These are phyloP conservation scores for Cryptus armator DNA, from an alignment of 2,888 invertebrate genomes.

Conservation along the genomic window DNA sequence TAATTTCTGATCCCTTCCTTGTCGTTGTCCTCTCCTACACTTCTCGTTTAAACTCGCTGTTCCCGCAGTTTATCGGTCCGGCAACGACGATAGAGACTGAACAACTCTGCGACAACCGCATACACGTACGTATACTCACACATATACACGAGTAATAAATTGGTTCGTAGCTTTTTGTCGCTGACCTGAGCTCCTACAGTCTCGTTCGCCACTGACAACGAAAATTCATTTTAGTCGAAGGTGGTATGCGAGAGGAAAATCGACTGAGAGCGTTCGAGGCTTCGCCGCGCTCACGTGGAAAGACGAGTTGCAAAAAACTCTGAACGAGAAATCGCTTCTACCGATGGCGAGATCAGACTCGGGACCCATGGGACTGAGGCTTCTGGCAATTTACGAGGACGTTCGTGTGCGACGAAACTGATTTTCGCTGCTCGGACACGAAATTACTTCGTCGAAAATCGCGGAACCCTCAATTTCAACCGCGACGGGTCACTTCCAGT, in stretches of 20 bases:
- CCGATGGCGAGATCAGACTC: constrained; percentile 51
- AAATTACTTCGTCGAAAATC: constrained; percentile 46
- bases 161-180: constrained; percentile 38
- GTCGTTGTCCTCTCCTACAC: too few relatives aligned
- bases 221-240: constrained; percentile 44
- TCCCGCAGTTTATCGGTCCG: not conserved
- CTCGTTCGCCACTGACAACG: constrained; percentile 50
- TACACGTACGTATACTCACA: not conserved
- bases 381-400: constrained; percentile 62
- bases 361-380: constrained; percentile 43
- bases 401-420: constrained; percentile 62
- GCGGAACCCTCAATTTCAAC: constrained; percentile 31
- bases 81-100: not conserved
- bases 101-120: constrained; percentile 40
- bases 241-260: constrained; percentile 53
- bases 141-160: constrained; percentile 39
- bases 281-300: constrained; percentile 38
- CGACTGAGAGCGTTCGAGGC: constrained; percentile 30
- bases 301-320: constrained; percentile 39
- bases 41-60: not conserved
- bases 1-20: too few relatives aligned
- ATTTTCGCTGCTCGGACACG: constrained; percentile 50
- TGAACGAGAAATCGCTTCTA: constrained; percentile 59
- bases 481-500: constrained; percentile 27
- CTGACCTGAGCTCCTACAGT: not conserved